Conservation (phyloP, 2,888 invertebrate species). For the Sialis fuliginosa region DNA sequence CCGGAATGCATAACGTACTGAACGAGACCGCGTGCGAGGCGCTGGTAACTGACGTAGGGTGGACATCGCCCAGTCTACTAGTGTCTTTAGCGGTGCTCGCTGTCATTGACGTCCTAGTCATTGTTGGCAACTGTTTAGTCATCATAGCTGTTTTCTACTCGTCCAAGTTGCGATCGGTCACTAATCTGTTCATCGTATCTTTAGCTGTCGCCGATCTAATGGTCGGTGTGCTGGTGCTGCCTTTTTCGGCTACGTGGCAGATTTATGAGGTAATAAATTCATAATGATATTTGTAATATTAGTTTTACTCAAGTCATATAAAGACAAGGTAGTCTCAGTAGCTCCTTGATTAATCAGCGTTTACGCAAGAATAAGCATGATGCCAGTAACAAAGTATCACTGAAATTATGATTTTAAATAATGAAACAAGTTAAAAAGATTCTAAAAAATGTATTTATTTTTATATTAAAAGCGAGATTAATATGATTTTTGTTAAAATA, state of each 20-base stretch:
- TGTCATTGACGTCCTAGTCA: constrained; percentile 74
- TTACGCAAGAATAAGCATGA: too few species aligned
- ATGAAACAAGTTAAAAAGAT: too few species aligned
- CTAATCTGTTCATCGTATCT: constrained; percentile 93
- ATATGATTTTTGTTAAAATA: too few species aligned
- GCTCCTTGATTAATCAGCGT: too few species aligned
- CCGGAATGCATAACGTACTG: constrained; percentile 47
- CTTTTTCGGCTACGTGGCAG: constrained; percentile 90
- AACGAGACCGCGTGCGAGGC: constrained; percentile 70
- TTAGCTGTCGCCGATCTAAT: constrained; percentile 89
- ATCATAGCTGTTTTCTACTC: constrained; percentile 84
- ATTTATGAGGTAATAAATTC: constrained; percentile 54
- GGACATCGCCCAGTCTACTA: constrained; percentile 64
- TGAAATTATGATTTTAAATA: too few species aligned
- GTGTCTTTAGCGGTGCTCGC: constrained; percentile 60
- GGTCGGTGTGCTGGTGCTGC: constrained; percentile 88
- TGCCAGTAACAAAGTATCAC: too few species aligned
- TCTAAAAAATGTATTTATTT: too few species aligned
- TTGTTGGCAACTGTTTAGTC: constrained; percentile 81
- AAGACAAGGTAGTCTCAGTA: too few species aligned
- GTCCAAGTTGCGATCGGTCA: constrained; percentile 83
- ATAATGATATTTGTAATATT: too few species aligned
- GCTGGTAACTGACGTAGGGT: constrained; percentile 61
- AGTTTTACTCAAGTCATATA: too few species aligned
- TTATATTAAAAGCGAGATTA: too few species aligned